phyloP scores from a whole-genome alignment of 2,797 vertebrate genomes.

The Pangasius larnaudii region DNA sequence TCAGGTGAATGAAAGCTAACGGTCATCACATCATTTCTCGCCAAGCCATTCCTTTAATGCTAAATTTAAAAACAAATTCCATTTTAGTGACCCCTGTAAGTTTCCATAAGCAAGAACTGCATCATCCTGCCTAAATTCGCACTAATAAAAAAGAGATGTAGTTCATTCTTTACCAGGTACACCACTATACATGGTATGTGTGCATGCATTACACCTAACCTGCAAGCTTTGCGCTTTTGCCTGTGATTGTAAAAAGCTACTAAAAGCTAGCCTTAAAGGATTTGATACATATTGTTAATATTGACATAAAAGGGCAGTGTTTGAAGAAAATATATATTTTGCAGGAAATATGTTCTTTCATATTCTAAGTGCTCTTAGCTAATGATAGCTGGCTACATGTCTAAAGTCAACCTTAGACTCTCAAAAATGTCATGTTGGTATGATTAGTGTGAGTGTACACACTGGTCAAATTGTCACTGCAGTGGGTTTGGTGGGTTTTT shows the following conservation, averaged over 20 bases:
- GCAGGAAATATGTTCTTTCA: background rate
- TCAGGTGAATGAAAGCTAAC: background rate
- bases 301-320: background rate
- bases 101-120: background rate
- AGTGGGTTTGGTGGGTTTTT: background rate
- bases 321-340: background rate
- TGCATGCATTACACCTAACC: conserved; percentile 18
- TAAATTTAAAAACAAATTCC: background rate
- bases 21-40: background rate
- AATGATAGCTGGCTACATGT: background rate
- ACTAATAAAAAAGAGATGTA: background rate
- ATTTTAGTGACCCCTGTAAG: background rate
- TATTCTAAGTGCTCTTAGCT: background rate
- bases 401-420: background rate
- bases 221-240: conserved; percentile 9
- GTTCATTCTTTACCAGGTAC: background rate
- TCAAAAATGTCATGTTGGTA: background rate
- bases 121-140: background rate
- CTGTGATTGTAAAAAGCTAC: background rate
- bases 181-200: background rate
- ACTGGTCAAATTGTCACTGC: background rate
- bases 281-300: background rate
- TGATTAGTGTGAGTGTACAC: background rate
- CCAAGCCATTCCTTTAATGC: background rate
- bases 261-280: background rate